phyloP scores from a whole-genome alignment of 2,113 vertebrate genomes.

The Panthera leo region DNA sequence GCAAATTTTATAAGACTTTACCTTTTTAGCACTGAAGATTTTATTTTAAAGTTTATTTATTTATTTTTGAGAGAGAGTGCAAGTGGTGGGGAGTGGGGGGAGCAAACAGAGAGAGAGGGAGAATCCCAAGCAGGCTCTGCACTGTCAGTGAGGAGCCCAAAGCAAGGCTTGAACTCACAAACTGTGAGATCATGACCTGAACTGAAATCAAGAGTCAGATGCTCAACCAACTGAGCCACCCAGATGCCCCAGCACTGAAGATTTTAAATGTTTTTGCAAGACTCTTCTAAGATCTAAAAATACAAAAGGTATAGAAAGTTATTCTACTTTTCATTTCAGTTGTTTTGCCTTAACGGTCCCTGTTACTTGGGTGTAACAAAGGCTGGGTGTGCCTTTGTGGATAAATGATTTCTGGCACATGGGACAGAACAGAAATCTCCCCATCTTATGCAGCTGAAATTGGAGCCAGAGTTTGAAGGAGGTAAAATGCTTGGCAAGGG shows the following conservation, averaged over 20 bases:
- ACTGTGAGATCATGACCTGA: no score
- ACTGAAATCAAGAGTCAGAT: no score
- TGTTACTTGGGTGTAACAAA: not conserved
- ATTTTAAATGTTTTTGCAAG: not conserved
- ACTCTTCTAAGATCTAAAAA: not conserved
- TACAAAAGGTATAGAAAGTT: not conserved
- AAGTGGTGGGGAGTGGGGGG: no score
- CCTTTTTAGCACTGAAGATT: not conserved
- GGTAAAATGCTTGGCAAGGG: slow-evolving; percentile 1
- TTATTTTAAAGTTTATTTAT: not conserved
- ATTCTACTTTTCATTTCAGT: not conserved
- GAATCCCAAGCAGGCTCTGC: no score
- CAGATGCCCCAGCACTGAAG: not conserved
- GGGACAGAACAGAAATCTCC: not conserved
- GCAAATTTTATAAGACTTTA: not conserved
- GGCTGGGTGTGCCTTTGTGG: not conserved
- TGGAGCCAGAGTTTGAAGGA: not conserved
- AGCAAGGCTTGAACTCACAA: no score
- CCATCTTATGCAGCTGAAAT: not conserved
- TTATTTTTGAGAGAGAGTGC: no score
- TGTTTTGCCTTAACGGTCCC: not conserved
- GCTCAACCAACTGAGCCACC: no score
- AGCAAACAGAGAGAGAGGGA: no score
- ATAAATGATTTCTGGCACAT: not conserved
- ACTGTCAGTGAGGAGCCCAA: no score